These are phyloP conservation scores for Branchipolynoe longqiensis DNA, from an alignment of 2,888 invertebrate genomes.

Conservation along the genomic window DNA sequence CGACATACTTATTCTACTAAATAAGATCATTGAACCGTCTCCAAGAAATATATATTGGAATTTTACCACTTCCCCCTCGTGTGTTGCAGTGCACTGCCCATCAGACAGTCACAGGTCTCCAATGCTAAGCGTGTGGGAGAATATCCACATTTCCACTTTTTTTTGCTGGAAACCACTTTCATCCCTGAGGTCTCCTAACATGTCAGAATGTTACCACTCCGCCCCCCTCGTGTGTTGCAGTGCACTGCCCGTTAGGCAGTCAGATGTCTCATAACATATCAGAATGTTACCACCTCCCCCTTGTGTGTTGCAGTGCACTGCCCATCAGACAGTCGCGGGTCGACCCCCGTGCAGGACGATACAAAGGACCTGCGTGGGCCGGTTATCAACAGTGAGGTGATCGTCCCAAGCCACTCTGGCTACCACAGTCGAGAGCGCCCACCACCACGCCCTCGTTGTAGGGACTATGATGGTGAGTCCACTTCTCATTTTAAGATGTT, in stretches of 20 bases:
- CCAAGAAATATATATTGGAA: neutral
- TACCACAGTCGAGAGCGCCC: conserved; percentile 60
- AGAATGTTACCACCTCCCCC: neutral
- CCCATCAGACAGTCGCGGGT: conserved; percentile 67
- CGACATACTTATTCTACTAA: too few species aligned
- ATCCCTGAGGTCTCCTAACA: too few species aligned
- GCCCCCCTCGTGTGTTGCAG: neutral
- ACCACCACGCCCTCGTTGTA: conserved; percentile 83
- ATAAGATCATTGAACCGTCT: neutral
- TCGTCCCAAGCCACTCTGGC: conserved; percentile 29
- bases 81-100: conserved; percentile 25
- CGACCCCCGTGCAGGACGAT: conserved; percentile 61
- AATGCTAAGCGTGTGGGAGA: too few species aligned
- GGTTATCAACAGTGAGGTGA: conserved; percentile 16
- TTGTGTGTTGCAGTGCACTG: conserved; percentile 19
- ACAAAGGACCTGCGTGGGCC: conserved; percentile 23
- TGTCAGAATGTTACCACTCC: neutral
- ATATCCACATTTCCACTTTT: too few species aligned
- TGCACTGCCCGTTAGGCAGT: conserved; percentile 63
- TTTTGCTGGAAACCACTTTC: too few species aligned
- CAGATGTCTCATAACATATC: too few species aligned
- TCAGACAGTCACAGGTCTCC: conserved; percentile 67
- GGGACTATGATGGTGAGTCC: conserved; percentile 92
- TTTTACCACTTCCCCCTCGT: neutral
- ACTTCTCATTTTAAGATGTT: neutral